Evolutionary conservation across 2,888 invertebrate genomes (phyloP).

Genomic region (Rhingia rostrata): DNA sequence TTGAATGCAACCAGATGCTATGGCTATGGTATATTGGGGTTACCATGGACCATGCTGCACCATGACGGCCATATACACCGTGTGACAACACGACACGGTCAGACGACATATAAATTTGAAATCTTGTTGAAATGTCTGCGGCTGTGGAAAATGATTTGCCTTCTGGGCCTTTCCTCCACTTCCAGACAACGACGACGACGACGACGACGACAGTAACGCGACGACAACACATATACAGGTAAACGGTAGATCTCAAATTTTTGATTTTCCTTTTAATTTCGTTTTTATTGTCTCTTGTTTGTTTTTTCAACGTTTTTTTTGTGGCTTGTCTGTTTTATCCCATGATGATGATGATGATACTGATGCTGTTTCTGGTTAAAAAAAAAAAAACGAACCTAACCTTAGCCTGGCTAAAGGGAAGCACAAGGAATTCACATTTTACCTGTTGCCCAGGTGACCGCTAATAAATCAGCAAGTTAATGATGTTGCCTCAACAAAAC

Average conservation of each 20-base stretch:
- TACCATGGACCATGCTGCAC: slow-evolving; percentile 60
- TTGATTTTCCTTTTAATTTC: slow-evolving; percentile 74
- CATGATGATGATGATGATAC: slow-evolving; percentile 62
- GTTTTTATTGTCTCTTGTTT: slow-evolving; percentile 73
- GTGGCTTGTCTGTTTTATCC: slow-evolving; percentile 32
- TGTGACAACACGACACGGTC: slow-evolving; percentile 71
- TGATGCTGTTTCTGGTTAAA: slow-evolving; percentile 58
- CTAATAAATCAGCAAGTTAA: slow-evolving; percentile 84
- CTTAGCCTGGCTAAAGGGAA: slow-evolving; percentile 56
- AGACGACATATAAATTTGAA: slow-evolving; percentile 70
- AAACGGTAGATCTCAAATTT: slow-evolving; percentile 70
- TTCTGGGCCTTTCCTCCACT: slow-evolving; percentile 55
- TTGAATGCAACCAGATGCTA: slow-evolving; percentile 49
- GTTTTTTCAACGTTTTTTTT: slow-evolving; percentile 50
- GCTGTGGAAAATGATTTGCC: slow-evolving; percentile 74
- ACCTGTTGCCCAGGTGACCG: slow-evolving; percentile 78
- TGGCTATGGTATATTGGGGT: slow-evolving; percentile 14
- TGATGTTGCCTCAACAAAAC: slow-evolving; percentile 81
- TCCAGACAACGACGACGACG: slow-evolving; percentile 41
- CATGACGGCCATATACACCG: slow-evolving; percentile 36
- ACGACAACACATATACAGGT: slow-evolving; percentile 49
- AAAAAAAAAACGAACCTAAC: slow-evolving; percentile 1
- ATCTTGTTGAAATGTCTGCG: slow-evolving; percentile 72
- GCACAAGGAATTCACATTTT: slow-evolving; percentile 72
- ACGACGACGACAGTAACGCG: slow-evolving; percentile 6